These are phyloP conservation scores for Microctonus brassicae DNA, from an alignment of 2,888 invertebrate genomes.

Conservation along the genomic window DNA sequence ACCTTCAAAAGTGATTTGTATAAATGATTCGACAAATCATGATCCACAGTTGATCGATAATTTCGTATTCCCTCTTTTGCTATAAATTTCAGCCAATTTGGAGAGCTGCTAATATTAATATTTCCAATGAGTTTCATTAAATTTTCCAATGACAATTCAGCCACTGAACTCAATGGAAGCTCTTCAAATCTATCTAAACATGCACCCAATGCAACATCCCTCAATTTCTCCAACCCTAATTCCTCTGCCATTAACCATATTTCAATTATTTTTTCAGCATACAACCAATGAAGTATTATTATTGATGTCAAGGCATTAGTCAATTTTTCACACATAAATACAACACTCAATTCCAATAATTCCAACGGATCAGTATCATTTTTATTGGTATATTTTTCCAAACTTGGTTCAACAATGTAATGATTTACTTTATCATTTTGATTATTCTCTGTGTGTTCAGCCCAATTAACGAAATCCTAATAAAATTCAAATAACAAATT, in stretches of 20 bases:
- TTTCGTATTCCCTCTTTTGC: conserved; percentile 39
- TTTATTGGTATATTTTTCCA: conserved; percentile 48
- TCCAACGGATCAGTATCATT: conserved; percentile 48
- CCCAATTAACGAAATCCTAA: conserved; percentile 59
- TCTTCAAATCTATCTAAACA: conserved; percentile 57
- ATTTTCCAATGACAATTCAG: conserved; percentile 42
- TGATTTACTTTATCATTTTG: conserved; percentile 29
- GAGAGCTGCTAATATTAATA: conserved; percentile 47
- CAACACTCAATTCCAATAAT: conserved; percentile 55
- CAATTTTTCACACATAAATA: conserved; percentile 55
- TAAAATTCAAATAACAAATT: conserved; percentile 27
- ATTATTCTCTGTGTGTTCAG: conserved; percentile 39
- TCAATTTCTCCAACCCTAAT: conserved; percentile 48
- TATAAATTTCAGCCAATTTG: conserved; percentile 34
- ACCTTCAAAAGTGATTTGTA: conserved; percentile 40
- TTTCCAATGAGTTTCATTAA: conserved; percentile 52
- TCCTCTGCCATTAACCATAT: conserved; percentile 56
- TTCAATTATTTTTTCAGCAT: conserved; percentile 50
- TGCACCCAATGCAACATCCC: conserved; percentile 49
- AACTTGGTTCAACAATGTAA: conserved; percentile 45
- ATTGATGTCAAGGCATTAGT: conserved; percentile 51
- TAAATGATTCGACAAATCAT: conserved; percentile 34
- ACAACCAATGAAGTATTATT: conserved; percentile 50
- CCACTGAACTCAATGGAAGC: conserved; percentile 45
- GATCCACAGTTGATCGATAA: conserved; percentile 11